Base-by-base conservation (phyloP, 2,888 invertebrate species). In the Diadegma fenestrale region DNA sequence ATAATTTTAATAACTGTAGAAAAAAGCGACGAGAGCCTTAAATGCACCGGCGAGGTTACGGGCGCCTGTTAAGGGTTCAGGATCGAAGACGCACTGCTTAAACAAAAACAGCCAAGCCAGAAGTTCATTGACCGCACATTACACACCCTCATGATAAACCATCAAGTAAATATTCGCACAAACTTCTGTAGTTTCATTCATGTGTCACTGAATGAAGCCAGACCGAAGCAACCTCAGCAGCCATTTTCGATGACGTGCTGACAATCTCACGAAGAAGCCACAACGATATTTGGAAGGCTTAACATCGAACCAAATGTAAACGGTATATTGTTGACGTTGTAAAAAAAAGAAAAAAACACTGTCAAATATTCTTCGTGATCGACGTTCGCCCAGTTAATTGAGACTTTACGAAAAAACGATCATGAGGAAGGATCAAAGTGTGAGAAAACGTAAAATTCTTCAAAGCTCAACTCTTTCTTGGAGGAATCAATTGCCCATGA, bases 221-320 rank as follows among this genome's bases (percentile, higher is more conserved):
- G 10, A 69, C 48, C 30, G 30, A n/a, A 69, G 30, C 48, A 69
- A 12, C 58, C 26, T 58, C 48, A 66, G 37, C 48, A 66, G 45
- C 41, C 51, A 54, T 43, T 26, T 72, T 66, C 54, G 54, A 73
- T 80, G 37, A 80, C 73, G 80, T 58, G 58, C 48, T 58, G 58
- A 58, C 30, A 41, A 17, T 54, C n/a, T n/a, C 6, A 14, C 43
- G 22, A 19, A 30, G 22, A 69, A 33, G 17, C 48, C 22, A 48
- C 63, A 63, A 63, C 63, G 63, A 48, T 64, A 6, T 73, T 51
- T 51, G 51, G 69, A 37, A 7, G 10, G 17, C 30, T 30, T n/a
- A 68, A 8, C 69, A 14, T 51, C n/a, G 19, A 22, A 22, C 54
- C 17, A 22, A 73, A 58, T 19, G 14, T 19, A 54, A 58, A 78